These are phyloP conservation scores for Phodopus roborovskii DNA, from an alignment of 2,113 vertebrate genomes.

Conservation along the genomic window DNA sequence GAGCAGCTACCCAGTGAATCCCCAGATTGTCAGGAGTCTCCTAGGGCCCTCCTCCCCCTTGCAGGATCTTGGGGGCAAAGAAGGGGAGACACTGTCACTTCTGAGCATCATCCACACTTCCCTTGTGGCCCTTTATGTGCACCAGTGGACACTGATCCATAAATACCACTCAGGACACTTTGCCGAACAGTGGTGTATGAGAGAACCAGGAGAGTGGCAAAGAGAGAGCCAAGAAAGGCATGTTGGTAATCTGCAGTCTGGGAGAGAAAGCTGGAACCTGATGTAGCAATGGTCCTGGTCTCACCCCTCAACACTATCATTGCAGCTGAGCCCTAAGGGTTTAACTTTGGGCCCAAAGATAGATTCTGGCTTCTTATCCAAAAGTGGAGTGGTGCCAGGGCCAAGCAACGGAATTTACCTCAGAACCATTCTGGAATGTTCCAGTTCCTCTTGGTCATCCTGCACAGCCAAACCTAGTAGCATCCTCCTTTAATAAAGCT, in stretches of 20 bases:
- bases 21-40: neutral
- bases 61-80: conserved; percentile 15
- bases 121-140: neutral
- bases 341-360: conserved; percentile 39
- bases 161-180: neutral
- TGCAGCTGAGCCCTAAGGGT: conserved; percentile 35
- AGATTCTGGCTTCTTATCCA: conserved; percentile 45
- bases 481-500: conserved; percentile 25
- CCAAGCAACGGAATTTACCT: conserved; percentile 34
- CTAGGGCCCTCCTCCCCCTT: conserved; percentile 21
- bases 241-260: neutral
- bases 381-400: neutral
- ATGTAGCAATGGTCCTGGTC: neutral
- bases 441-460: neutral
- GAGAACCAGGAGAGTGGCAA: neutral
- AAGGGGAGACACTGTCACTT: neutral
- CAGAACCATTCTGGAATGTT: conserved; percentile 11
- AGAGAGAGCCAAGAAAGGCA: neutral
- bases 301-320: neutral
- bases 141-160: neutral
- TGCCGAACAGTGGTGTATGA: neutral
- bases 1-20: conserved; percentile 1
- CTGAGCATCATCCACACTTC: neutral
- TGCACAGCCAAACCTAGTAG: neutral
- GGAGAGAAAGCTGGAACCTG: neutral